Evolutionary conservation across 2,888 invertebrate genomes (phyloP).

Genomic region (Nysson spinosus): DNA sequence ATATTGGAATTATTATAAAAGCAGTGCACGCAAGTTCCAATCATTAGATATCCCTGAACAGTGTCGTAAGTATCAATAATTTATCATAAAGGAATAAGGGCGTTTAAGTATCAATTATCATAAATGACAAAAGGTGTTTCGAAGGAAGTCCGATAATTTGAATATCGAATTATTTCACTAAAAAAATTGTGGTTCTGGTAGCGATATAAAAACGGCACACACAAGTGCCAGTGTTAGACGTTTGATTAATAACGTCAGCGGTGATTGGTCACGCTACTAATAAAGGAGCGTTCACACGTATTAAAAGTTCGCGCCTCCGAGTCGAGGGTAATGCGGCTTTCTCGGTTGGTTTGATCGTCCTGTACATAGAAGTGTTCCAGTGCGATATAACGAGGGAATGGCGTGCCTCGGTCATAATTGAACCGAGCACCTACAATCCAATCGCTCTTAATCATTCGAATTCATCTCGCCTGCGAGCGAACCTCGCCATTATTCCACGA

Average conservation of each 20-base stretch:
- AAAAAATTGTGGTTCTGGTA: neutral
- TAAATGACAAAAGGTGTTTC: too few species aligned
- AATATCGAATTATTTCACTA: too few species aligned
- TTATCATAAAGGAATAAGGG: too few species aligned
- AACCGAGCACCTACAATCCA: conserved; percentile 73
- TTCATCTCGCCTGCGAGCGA: conserved; percentile 66
- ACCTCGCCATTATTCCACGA: conserved; percentile 41
- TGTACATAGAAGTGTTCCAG: conserved; percentile 41
- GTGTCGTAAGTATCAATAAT: too few species aligned
- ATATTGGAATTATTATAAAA: too few species aligned
- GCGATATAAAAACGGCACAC: neutral
- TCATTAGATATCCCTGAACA: too few species aligned
- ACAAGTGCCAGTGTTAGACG: conserved; percentile 62
- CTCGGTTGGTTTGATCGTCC: conserved; percentile 30
- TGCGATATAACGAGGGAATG: conserved; percentile 76
- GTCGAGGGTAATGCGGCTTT: conserved; percentile 45
- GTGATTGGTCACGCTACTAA: conserved; percentile 77
- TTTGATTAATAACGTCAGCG: conserved; percentile 76
- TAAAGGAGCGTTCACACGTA: conserved; percentile 76
- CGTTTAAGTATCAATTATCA: too few species aligned
- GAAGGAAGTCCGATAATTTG: too few species aligned
- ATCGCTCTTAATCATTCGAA: conserved; percentile 76
- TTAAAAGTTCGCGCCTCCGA: conserved; percentile 70
- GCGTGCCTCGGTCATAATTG: conserved; percentile 75
- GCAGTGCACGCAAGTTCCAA: too few species aligned